Evolutionary conservation across 2,797 vertebrate genomes (phyloP), one percentile per base, ranked within the genome.

Genomic region (Serranus cabrilla): DNA sequence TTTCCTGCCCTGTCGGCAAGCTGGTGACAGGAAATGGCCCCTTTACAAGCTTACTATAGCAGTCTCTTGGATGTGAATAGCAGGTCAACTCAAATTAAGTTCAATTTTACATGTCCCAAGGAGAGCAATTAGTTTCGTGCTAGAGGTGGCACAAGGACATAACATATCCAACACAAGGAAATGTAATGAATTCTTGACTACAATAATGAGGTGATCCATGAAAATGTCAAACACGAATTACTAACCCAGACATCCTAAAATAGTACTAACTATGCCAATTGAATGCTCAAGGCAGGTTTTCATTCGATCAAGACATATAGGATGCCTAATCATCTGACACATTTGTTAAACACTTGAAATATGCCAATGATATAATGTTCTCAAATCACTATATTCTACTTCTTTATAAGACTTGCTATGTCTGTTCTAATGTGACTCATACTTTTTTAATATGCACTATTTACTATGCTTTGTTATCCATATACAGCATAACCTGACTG

Each of bases 61-160:
- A 79, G 80, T 66, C 67, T 86, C 58, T 65, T 63, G 80, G 45
- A 87, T 81, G 81, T 77, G 80, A 88, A 86, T 74, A 89, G 81
- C 86, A 59, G 87, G 87, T 90, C 91, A 92, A 76, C 83, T 89
- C 59, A 86, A 86, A 92, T 91, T 83, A 91, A 80, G 80, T 87
- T 92, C 81, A 90, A 89, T 85, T 91, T 83, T 88, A 88, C 88
- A 92, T 89, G 83, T 92, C 91, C 93, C 89, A 91, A 87, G 75
- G 92, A 91, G 86, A 92, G 92, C 90, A 93, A 94, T 93, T 94
- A 91, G 87, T 83, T 92, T 82, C 51, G 42, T 69, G 74, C 85
- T 83, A 79, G 83, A 83, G 80, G 88, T 90, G 79, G 81, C 84
- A 83, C 76, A 87, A 90, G 83, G 91, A 88, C 86, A 78, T 77